phyloP scores from a whole-genome alignment of 1,140 invertebrate genomes.

The Idris sp. region DNA sequence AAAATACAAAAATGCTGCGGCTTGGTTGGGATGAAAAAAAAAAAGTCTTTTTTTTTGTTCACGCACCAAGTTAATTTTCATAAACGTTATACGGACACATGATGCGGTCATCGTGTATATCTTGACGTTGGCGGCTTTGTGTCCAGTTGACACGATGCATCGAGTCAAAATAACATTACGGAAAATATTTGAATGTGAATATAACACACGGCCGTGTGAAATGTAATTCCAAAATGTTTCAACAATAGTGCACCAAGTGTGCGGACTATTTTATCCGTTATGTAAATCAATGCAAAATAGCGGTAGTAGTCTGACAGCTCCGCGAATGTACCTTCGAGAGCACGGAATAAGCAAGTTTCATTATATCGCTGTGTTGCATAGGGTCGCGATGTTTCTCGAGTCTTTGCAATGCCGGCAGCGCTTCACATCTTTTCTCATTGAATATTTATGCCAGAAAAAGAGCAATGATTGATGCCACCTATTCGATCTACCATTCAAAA shows the following conservation, averaged over 20 bases:
- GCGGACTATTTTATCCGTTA: slow-evolving; percentile 73
- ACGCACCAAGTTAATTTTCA: slow-evolving; percentile 60
- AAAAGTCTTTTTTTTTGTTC: no score
- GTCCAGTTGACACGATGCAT: slow-evolving; percentile 59
- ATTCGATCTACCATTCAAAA: slow-evolving; percentile 32
- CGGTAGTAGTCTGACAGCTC: slow-evolving; percentile 51
- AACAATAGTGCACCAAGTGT: slow-evolving; percentile 67
- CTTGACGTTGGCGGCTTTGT: slow-evolving; percentile 46
- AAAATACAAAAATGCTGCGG: slow-evolving; percentile 28
- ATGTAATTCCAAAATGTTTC: slow-evolving; percentile 74
- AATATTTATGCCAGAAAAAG: slow-evolving; percentile 48
- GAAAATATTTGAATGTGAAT: slow-evolving; percentile 77
- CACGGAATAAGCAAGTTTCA: slow-evolving; percentile 52
- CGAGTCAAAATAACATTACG: slow-evolving; percentile 64
- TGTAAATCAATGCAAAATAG: slow-evolving; percentile 78
- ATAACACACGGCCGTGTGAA: slow-evolving; percentile 63
- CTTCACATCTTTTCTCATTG: slow-evolving; percentile 52
- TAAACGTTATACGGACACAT: slow-evolving; percentile 40
- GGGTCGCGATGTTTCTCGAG: slow-evolving; percentile 38
- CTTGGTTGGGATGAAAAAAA: slow-evolving; percentile 37
- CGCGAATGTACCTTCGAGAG: slow-evolving; percentile 38
- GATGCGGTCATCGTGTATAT: slow-evolving; percentile 36
- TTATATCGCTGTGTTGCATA: slow-evolving; percentile 52
- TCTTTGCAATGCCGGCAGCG: slow-evolving; percentile 24
- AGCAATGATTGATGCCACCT: slow-evolving; percentile 44